Evolutionary conservation across 1,140 invertebrate genomes (phyloP), one percentile per base, ranked within the genome.

Genomic region (Anadara kagoshimensis): DNA sequence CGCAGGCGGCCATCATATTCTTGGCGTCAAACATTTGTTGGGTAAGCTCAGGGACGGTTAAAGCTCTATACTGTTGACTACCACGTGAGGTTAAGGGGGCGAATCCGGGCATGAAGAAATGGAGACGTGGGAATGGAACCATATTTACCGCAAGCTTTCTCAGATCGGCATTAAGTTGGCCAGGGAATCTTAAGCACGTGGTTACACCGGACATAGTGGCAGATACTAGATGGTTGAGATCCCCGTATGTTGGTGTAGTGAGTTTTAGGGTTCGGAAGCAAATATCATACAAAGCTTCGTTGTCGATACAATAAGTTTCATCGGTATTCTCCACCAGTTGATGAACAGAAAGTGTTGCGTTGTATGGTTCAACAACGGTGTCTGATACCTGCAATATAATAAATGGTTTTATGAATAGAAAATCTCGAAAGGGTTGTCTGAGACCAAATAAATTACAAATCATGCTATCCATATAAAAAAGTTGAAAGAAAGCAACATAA

Each of bases 51-150:
- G 29, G 29, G 7, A 36, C 29, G 2, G 29, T 36, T 36, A 36
- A 36, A 3, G 29, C 29, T 36, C 29, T 36, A 36, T 36, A 36
- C 29, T 36, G 29, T 36, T 36, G 29, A 36, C 29, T 36, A 3
- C 29, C 29, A 36, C 29, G 29, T 36, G 29, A 36, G 29, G 29
- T 36, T 36, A 84, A 86, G 73, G 97, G 97, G 11, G 96, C 97
- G 87, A 98, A 98, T 16, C 97, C 97, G 45, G 97, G 96, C 93
- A 97, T 97, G 89, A 97, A 98, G 93, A 98, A 98, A 89, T 98
- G 97, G 10, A 98, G 92, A 85, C 97, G 93, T 24, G 97, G 97
- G 85, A 92, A 98, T 29, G 56, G 56, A 14, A 58, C 56, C 47
- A 49, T 49, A n/a, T 49, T 49, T 14, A 58, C 22, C 22, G 97